Evolutionary conservation across 2,888 invertebrate genomes (phyloP).

Genomic region (Neria commutata): DNA sequence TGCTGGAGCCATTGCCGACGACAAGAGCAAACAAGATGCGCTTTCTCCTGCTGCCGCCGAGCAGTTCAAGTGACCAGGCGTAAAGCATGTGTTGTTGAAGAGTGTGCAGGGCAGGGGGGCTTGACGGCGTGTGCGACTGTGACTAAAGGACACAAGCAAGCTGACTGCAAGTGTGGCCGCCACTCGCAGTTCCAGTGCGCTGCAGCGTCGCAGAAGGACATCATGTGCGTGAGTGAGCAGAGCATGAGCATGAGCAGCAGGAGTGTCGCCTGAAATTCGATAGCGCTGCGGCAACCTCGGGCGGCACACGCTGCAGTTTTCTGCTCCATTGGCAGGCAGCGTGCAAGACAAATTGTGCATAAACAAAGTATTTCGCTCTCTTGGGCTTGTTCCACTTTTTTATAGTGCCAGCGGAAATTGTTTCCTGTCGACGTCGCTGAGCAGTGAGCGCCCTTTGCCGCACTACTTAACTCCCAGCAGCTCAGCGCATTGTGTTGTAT

Average conservation of each 20-base stretch:
- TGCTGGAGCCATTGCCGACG: background rate
- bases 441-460: background rate
- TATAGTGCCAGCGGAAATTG: background rate
- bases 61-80: background rate
- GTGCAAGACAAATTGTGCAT: background rate
- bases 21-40: background rate
- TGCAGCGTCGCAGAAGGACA: background rate
- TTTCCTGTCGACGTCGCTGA: background rate
- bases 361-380: background rate
- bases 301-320: background rate
- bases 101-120: no score
- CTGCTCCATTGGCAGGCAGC: background rate
- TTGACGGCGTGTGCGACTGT: background rate
- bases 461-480: no score
- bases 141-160: background rate
- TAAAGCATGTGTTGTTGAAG: background rate
- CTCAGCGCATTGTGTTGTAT: no score
- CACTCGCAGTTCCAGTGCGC: background rate
- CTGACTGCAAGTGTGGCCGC: background rate
- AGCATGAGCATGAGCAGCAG: no score
- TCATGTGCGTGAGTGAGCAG: no score
- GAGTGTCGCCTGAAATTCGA: background rate
- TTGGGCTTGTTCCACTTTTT: no score
- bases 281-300: background rate
- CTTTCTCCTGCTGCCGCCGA: background rate